phyloP scores from a whole-genome alignment of 2,888 invertebrate genomes.

The Synanthedon formicaeformis region DNA sequence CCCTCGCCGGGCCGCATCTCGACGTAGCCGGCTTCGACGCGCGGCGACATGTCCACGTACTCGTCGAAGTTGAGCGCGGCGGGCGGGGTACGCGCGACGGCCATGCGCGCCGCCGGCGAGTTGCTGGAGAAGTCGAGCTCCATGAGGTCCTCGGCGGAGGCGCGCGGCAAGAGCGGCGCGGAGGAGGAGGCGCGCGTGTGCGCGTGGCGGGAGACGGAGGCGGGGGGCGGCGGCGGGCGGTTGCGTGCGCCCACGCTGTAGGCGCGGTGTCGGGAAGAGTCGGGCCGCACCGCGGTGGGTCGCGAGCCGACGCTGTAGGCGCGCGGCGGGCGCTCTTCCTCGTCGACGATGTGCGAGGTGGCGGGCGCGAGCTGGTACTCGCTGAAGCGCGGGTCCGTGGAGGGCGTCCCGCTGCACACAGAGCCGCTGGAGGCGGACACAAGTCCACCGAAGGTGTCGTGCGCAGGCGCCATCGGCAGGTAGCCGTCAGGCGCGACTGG shows the following conservation, averaged over 20 bases:
- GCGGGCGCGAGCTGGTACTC: constrained; percentile 88
- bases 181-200: constrained; percentile 19
- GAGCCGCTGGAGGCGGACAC: constrained; percentile 77
- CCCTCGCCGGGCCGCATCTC: constrained; percentile 68
- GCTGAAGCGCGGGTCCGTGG: constrained; percentile 79
- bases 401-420: constrained; percentile 84
- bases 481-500: constrained; percentile 59
- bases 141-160: constrained; percentile 81
- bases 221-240: constrained; percentile 18
- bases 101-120: constrained; percentile 33
- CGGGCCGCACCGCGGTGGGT: constrained; percentile 68
- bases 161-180: constrained; percentile 69
- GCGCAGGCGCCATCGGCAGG: constrained; percentile 75
- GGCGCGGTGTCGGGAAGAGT: constrained; percentile 66
- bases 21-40: constrained; percentile 66
- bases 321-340: constrained; percentile 75
- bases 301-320: constrained; percentile 90
- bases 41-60: constrained; percentile 63
- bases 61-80: constrained; percentile 36
- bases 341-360: constrained; percentile 77
- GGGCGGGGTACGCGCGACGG: constrained; percentile 37
- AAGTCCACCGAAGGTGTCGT: constrained; percentile 28
- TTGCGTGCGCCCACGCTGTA: constrained; percentile 63
- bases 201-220: constrained; percentile 7
- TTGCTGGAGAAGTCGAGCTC: constrained; percentile 72